These are phyloP conservation scores for Nothoprocta pentlandii DNA, from an alignment of 2,113 vertebrate genomes.

Conservation along the genomic window DNA sequence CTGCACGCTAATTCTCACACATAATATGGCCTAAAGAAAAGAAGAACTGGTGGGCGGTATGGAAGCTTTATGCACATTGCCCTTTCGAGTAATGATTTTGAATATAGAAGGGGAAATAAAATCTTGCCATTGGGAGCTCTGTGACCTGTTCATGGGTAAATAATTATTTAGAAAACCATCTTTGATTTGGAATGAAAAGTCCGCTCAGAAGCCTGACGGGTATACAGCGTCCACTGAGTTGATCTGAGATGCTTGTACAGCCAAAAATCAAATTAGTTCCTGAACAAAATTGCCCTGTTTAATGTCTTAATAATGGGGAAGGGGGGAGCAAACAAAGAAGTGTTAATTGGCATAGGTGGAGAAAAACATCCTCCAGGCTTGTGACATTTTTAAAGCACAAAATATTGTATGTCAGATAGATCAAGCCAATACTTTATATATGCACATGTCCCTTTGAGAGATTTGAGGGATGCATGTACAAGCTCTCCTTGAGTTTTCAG, in stretches of 20 bases:
- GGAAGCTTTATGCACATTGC: slow-evolving; percentile 27
- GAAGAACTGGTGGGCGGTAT: slow-evolving; percentile 15
- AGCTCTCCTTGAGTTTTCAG: not conserved
- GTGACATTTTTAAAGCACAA: not conserved
- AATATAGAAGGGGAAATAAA: not conserved
- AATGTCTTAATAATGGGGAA: not conserved
- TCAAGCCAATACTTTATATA: not conserved
- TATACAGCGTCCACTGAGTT: not conserved
- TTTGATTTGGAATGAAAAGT: slow-evolving; percentile 44
- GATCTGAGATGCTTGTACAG: not conserved
- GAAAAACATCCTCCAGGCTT: slow-evolving; percentile 8
- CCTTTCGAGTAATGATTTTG: slow-evolving; percentile 41
- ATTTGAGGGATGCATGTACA: not conserved
- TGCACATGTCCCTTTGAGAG: not conserved
- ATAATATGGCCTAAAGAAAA: slow-evolving; percentile 33
- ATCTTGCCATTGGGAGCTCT: slow-evolving; percentile 10
- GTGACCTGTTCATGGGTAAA: slow-evolving; percentile 41
- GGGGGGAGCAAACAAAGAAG: not conserved
- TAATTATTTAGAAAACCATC: slow-evolving; percentile 44
- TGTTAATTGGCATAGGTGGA: not conserved
- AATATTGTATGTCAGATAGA: not conserved
- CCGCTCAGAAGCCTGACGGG: not conserved
- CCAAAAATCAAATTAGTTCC: slow-evolving; percentile 13
- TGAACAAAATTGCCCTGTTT: not conserved
- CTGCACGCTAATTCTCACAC: not conserved